Conservation (phyloP, 2,888 invertebrate species). For the Megamerina dolium region DNA sequence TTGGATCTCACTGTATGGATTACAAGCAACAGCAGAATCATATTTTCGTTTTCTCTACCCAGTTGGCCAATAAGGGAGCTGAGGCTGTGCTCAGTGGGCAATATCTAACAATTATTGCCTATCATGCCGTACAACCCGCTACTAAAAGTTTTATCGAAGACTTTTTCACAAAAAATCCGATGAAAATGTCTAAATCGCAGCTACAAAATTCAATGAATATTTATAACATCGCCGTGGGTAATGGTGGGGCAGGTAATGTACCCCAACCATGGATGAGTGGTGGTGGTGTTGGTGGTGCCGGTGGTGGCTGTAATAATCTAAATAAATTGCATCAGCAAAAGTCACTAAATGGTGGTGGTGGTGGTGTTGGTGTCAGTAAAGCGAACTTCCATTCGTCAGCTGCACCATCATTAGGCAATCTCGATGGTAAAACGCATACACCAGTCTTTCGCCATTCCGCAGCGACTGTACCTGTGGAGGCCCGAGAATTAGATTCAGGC, state of each 20-base stretch:
- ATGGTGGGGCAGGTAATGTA: too few species aligned
- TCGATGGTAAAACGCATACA: background rate
- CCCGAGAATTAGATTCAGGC: background rate
- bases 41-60: slow-evolving; percentile 94
- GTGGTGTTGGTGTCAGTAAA: slow-evolving; percentile 15
- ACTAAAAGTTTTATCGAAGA: slow-evolving; percentile 88
- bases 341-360: too few species aligned
- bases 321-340: slow-evolving; percentile 24
- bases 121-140: slow-evolving; percentile 90
- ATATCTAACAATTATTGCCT: slow-evolving; percentile 86
- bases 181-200: slow-evolving; percentile 81
- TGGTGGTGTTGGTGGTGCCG: slow-evolving; percentile 12
- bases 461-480: background rate
- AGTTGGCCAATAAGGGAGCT: slow-evolving; percentile 90
- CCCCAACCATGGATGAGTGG: slow-evolving; percentile 16
- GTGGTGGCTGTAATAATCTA: slow-evolving; percentile 19
- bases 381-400: slow-evolving; percentile 8
- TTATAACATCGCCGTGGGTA: slow-evolving; percentile 18
- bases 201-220: slow-evolving; percentile 58
- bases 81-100: slow-evolving; percentile 86
- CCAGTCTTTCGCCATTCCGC: background rate
- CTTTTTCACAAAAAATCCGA: slow-evolving; percentile 74
- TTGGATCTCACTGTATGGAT: slow-evolving; percentile 36
- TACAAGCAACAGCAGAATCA: slow-evolving; percentile 96
- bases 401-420: background rate